Evolutionary conservation across 2,888 invertebrate species (phyloP).

Genomic region (Acanthoscelides obtectus): DNA sequence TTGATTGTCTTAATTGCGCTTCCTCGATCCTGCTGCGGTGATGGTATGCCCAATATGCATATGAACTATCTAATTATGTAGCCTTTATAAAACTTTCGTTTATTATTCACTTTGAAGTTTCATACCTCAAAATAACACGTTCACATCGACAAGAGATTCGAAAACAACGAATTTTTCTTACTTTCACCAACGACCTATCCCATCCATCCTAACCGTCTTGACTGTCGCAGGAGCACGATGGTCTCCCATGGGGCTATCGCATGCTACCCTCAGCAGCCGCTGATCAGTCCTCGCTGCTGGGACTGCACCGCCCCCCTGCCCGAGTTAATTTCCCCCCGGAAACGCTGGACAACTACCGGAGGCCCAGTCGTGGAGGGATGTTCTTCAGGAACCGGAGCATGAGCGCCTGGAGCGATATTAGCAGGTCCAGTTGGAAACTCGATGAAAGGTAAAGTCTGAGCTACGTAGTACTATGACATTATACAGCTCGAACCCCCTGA

Average conservation of each 20-base stretch:
- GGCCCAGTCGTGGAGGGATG: conserved; percentile 41
- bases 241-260: conserved; percentile 43
- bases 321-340: conserved; percentile 65
- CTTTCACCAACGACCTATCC: too few species aligned
- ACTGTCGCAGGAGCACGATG: conserved; percentile 30
- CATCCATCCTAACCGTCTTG: neutral
- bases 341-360: conserved; percentile 45
- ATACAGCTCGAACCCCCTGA: too few species aligned
- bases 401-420: conserved; percentile 86
- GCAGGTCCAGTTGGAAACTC: conserved; percentile 75
- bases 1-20: too few species aligned
- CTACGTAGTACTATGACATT: too few species aligned
- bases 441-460: conserved; percentile 76
- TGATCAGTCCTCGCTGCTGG: conserved; percentile 43
- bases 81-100: too few species aligned
- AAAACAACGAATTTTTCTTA: too few species aligned
- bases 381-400: conserved; percentile 60
- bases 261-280: conserved; percentile 45
- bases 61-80: too few species aligned
- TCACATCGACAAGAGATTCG: too few species aligned
- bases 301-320: conserved; percentile 33
- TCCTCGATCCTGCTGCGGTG: too few species aligned
- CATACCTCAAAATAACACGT: too few species aligned
- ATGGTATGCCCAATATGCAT: too few species aligned
- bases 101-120: too few species aligned